Evolutionary conservation across 1,140 invertebrate genomes (phyloP).

Genomic region (Microplitis demolitor): DNA sequence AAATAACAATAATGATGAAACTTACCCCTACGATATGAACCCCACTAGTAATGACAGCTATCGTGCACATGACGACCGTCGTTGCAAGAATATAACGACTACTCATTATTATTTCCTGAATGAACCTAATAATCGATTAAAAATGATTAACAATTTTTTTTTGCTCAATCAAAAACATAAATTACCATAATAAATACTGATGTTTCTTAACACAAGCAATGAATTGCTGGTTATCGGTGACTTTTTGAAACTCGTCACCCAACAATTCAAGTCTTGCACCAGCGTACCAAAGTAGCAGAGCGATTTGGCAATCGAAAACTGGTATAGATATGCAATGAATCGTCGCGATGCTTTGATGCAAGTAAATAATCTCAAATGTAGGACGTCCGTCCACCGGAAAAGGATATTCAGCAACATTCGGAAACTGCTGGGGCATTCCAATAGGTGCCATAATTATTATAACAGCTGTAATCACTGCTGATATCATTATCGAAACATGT

Average conservation of each 20-base stretch:
- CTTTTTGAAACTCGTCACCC: conserved; percentile 20
- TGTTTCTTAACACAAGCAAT: conserved; percentile 39
- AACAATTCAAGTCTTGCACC: conserved; percentile 40
- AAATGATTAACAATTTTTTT: neutral
- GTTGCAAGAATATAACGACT: conserved; percentile 22
- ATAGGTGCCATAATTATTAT: conserved; percentile 34
- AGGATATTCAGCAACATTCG: conserved; percentile 45
- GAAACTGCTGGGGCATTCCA: conserved; percentile 31
- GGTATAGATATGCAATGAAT: conserved; percentile 39
- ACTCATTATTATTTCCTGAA: neutral
- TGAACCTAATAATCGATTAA: conserved; percentile 27
- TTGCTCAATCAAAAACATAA: neutral
- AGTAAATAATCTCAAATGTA: conserved; percentile 36
- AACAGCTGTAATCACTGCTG: conserved; percentile 22
- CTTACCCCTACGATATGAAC: conserved; percentile 40
- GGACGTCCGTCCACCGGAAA: conserved; percentile 37
- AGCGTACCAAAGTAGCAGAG: conserved; percentile 41
- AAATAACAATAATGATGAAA: neutral
- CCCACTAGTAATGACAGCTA: conserved; percentile 34
- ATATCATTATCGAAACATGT: conserved; percentile 16
- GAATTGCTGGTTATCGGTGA: conserved; percentile 28
- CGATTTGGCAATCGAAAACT: conserved; percentile 39
- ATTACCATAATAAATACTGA: conserved; percentile 36
- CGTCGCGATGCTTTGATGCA: conserved; percentile 43
- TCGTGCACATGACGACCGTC: conserved; percentile 27